phyloP scores from a whole-genome alignment of 2,888 invertebrate species.

The Matsumyia berberina region DNA sequence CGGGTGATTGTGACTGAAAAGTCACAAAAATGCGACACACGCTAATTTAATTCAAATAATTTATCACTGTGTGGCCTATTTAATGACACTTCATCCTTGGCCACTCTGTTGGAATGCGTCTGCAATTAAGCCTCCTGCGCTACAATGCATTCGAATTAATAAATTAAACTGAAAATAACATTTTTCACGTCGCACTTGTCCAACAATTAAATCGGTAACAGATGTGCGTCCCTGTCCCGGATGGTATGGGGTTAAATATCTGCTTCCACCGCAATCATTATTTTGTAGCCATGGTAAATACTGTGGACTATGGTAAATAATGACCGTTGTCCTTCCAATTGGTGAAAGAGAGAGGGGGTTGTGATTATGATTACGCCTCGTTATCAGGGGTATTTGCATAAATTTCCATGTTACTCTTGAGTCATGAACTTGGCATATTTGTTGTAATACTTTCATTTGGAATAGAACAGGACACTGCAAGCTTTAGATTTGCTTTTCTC shows the following conservation, averaged over 20 bases:
- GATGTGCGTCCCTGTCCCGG: background rate
- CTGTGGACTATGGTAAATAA: slow-evolving; percentile 26
- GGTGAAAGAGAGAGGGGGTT: background rate
- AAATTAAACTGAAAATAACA: slow-evolving; percentile 61
- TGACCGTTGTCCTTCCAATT: slow-evolving; percentile 43
- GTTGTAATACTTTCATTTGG: background rate
- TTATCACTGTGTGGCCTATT: slow-evolving; percentile 41
- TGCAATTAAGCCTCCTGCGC: slow-evolving; percentile 42
- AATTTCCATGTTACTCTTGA: slow-evolving; percentile 14
- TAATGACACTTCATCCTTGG: slow-evolving; percentile 52
- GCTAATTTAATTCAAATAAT: slow-evolving; percentile 45
- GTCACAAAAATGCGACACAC: background rate
- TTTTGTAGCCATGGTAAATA: slow-evolving; percentile 20
- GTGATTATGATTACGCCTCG: slow-evolving; percentile 2
- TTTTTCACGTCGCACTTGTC: slow-evolving; percentile 53
- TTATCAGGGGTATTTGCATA: slow-evolving; percentile 38
- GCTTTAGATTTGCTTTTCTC: background rate
- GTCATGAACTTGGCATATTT: slow-evolving; percentile 11
- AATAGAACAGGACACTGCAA: background rate
- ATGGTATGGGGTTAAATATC: slow-evolving; percentile 38
- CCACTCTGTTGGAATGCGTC: background rate
- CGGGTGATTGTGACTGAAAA: background rate
- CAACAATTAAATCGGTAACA: slow-evolving; percentile 50
- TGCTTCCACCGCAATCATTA: slow-evolving; percentile 38
- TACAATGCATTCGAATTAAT: slow-evolving; percentile 35